A percentile compares a stretch with the other conserved stretches of the same genome.
Evolutionary conservation across 2,888 invertebrate species (phyloP).

Genomic region (Neoscelio sp.): DNA sequence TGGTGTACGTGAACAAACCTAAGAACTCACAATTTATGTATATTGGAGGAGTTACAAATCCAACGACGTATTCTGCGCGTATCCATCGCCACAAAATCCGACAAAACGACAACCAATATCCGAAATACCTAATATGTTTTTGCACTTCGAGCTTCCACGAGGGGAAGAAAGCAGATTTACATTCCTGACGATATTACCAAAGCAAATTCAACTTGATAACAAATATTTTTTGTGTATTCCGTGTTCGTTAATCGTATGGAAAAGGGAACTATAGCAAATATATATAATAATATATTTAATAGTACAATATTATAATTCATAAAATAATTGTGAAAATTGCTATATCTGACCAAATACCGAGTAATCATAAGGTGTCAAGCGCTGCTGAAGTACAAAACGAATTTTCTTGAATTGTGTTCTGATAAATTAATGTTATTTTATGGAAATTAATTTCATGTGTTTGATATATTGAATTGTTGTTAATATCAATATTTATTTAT

Average conservation of each 20-base stretch:
- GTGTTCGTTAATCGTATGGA: not conserved
- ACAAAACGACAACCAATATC: conserved; percentile 75
- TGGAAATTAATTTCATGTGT: too few relatives aligned
- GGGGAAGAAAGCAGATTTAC: conserved; percentile 22
- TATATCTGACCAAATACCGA: too few relatives aligned
- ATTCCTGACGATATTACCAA: conserved; percentile 16
- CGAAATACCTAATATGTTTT: conserved; percentile 79
- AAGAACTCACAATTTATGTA: conserved; percentile 60
- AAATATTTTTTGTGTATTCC: conserved; percentile 1
- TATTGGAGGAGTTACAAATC: conserved; percentile 70
- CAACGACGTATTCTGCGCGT: conserved; percentile 58
- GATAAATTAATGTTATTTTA: too few relatives aligned
- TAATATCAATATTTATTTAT: too few relatives aligned
- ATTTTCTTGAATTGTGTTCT: too few relatives aligned
- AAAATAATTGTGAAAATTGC: too few relatives aligned
- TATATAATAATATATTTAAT: too few relatives aligned
- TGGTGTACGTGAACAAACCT: conserved; percentile 32
- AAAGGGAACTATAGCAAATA: too few relatives aligned
- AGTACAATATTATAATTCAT: too few relatives aligned
- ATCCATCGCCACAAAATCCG: conserved; percentile 59
- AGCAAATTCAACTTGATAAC: not conserved
- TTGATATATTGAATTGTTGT: too few relatives aligned
- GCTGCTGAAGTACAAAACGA: too few relatives aligned
- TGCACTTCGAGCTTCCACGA: conserved; percentile 24
- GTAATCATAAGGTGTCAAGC: too few relatives aligned